Evolutionary conservation across 1,140 invertebrate species (phyloP).

Genomic region (Brachionus calyciflorus): DNA sequence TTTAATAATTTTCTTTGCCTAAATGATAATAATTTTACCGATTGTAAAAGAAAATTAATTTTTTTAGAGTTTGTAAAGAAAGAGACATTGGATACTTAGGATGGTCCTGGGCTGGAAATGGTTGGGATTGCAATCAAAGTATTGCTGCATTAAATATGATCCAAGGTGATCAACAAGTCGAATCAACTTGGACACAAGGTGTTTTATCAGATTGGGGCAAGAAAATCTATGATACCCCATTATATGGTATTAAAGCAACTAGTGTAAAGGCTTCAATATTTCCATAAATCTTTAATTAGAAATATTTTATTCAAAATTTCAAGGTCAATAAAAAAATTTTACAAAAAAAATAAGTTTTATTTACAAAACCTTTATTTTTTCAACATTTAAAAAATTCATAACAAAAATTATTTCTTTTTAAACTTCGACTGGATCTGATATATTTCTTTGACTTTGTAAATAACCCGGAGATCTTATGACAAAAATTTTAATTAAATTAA

Average conservation of each 20-base stretch:
- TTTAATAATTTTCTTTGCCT: background rate
- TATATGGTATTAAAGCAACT: constrained; percentile 11
- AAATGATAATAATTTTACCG: too few species aligned
- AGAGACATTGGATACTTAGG: constrained; percentile 24
- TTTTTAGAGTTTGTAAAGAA: constrained; percentile 8
- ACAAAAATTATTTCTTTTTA: too few species aligned
- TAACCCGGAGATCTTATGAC: background rate
- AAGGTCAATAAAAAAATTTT: too few species aligned
- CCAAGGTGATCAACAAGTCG: constrained; percentile 14
- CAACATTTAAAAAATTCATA: too few species aligned
- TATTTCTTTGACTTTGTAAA: background rate
- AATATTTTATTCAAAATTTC: background rate
- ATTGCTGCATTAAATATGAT: constrained; percentile 7
- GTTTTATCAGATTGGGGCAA: constrained; percentile 34
- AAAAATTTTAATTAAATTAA: background rate
- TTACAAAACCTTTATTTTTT: too few species aligned
- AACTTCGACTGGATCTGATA: constrained; percentile 13
- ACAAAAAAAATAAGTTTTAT: too few species aligned
- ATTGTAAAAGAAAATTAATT: background rate
- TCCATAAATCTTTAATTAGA: background rate
- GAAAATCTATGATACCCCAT: constrained; percentile 16
- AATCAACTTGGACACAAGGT: constrained; percentile 16
- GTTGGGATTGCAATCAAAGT: background rate
- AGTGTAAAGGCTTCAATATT: constrained; percentile 17
- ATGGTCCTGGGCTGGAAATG: constrained; percentile 35